Evolutionary conservation across 2,888 invertebrate genomes (phyloP).

Genomic region (Acrocyrtus sp.): DNA sequence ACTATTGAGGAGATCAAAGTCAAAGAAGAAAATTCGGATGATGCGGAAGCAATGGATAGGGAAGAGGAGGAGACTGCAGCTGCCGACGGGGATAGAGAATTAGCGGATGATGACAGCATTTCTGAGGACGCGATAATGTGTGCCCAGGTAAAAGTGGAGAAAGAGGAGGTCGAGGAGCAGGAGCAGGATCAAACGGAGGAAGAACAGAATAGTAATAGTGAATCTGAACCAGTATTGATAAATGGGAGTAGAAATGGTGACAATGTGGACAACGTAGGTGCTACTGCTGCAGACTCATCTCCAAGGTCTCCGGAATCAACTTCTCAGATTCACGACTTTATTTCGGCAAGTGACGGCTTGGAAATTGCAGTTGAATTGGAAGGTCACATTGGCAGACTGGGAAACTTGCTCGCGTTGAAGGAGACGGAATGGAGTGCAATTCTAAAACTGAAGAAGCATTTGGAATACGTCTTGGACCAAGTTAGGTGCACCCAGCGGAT

Average conservation of each 20-base stretch:
- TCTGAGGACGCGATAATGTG: not conserved
- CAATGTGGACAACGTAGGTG: not conserved
- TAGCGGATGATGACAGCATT: not conserved
- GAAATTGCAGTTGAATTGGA: constrained; percentile 38
- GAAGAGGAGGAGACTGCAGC: constrained; percentile 8
- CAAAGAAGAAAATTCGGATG: not conserved
- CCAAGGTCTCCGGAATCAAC: no score
- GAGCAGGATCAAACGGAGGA: no score
- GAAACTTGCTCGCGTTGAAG: constrained; percentile 68
- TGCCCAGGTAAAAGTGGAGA: constrained; percentile 2
- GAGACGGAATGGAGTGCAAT: constrained; percentile 90
- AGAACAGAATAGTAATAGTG: constrained; percentile 33
- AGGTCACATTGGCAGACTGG: constrained; percentile 39
- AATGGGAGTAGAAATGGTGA: constrained; percentile 24
- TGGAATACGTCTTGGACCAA: constrained; percentile 81
- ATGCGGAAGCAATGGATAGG: not conserved
- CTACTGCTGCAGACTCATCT: not conserved
- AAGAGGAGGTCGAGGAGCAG: constrained; percentile 7
- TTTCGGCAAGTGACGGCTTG: constrained; percentile 31
- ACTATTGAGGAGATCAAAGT: not conserved
- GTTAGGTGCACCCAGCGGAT: constrained; percentile 70
- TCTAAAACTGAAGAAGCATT: constrained; percentile 82
- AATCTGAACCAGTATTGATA: constrained; percentile 23
- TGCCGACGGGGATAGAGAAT: not conserved
- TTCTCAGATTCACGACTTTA: constrained; percentile 12